Evolutionary conservation across 2,888 invertebrate genomes (phyloP).

Genomic region (Dolichopus griseipennis): DNA sequence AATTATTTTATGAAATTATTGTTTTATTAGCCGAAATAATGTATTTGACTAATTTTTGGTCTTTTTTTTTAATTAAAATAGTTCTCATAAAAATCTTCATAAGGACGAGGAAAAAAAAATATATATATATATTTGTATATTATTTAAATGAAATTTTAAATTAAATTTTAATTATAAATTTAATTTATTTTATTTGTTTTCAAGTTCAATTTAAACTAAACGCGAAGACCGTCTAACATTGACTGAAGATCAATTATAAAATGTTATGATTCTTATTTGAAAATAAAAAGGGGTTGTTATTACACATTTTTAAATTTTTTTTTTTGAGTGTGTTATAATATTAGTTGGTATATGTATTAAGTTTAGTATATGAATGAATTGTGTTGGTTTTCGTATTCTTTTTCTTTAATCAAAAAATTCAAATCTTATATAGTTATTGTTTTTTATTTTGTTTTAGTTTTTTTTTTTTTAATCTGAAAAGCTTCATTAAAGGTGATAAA

Average conservation of each 20-base stretch:
- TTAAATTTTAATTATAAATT: background rate
- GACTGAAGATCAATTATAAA: background rate
- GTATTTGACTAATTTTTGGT: background rate
- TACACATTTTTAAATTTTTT: background rate
- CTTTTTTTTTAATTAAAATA: background rate
- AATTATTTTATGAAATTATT: background rate
- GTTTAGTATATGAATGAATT: too few relatives aligned
- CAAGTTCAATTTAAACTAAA: background rate
- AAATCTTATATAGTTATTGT: background rate
- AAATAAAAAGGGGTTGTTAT: background rate
- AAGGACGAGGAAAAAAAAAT: background rate
- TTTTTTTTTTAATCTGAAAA: background rate
- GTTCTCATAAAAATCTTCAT: background rate
- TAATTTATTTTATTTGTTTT: background rate
- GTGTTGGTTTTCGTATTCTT: background rate
- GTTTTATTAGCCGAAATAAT: slow-evolving; percentile 1
- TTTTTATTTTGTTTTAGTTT: background rate
- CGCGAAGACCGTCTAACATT: background rate
- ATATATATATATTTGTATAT: too few relatives aligned
- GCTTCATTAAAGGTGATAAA: background rate
- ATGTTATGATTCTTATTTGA: background rate
- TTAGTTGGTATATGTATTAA: too few relatives aligned
- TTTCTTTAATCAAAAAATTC: background rate
- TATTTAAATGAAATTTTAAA: background rate
- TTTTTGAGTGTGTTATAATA: background rate